Conservation (phyloP, 2,113 vertebrate species). For the Haliaeetus leucogaster region DNA sequence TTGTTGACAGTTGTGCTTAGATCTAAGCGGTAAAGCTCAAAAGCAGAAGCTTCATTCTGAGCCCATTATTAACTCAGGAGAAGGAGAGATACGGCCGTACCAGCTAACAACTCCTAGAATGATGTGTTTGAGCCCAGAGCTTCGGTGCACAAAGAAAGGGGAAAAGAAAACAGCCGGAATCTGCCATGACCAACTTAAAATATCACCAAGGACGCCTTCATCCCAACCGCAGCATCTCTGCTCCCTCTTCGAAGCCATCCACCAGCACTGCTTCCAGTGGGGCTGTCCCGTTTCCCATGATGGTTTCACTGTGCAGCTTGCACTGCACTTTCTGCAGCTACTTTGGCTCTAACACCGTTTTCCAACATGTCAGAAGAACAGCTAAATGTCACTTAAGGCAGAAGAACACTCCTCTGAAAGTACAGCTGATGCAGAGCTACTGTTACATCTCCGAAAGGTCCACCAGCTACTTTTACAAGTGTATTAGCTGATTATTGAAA, state of each 20-base stretch:
- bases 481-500: not conserved
- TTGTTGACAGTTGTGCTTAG: not conserved
- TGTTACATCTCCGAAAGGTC: not conserved
- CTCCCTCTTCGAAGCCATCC: not conserved
- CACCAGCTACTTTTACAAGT: not conserved
- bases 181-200: not conserved
- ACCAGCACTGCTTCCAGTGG: not conserved
- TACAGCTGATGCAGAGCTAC: not conserved
- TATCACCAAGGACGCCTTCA: not conserved
- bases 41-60: not conserved
- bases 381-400: not conserved
- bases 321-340: not conserved
- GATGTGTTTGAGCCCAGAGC: fast-evolving
- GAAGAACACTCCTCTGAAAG: not conserved
- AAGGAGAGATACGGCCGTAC: not conserved
- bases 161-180: not conserved
- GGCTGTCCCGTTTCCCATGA: not conserved
- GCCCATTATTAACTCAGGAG: not conserved
- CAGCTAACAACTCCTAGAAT: not conserved
- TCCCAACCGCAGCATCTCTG: not conserved
- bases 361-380: not conserved
- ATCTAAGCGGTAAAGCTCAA: not conserved
- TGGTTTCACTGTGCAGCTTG: not conserved
- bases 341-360: conserved; percentile 27
- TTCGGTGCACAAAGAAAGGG: not conserved